These are phyloP conservation scores for Asbolus verrucosus DNA, from an alignment of 1,140 invertebrate genomes.

Conservation along the genomic window DNA sequence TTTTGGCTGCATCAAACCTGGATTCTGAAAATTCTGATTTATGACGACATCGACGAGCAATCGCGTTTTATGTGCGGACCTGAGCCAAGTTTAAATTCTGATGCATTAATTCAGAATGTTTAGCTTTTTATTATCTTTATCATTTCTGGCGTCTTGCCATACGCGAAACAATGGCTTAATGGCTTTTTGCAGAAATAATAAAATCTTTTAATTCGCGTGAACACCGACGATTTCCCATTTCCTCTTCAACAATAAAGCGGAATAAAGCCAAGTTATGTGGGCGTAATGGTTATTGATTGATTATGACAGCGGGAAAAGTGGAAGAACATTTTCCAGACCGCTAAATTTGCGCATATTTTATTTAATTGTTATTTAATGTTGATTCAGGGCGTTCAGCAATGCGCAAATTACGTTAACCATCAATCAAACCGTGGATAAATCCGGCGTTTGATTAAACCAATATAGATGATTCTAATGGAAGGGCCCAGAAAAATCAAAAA, in stretches of 20 bases:
- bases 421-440: not conserved
- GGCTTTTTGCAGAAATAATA: conserved; percentile 10
- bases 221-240: not conserved
- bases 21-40: too few species aligned
- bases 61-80: conserved; percentile 6
- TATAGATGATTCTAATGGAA: not conserved
- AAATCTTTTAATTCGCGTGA: not conserved
- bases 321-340: not conserved
- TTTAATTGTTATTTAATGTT: conserved; percentile 4
- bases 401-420: not conserved
- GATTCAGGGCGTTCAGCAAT: not conserved
- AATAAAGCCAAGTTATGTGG: not conserved
- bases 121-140: conserved; percentile 6
- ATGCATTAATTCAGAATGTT: conserved; percentile 11
- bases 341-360: not conserved
- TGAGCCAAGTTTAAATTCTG: conserved; percentile 11
- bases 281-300: conserved; percentile 2
- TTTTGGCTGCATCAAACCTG: too few species aligned
- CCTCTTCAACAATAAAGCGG: not conserved
- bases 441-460: not conserved
- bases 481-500: not conserved
- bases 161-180: conserved; percentile 1
- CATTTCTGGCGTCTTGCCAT: conserved; percentile 22
- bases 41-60: too few species aligned
- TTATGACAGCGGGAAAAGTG: not conserved